Base-by-base conservation (phyloP, 2,888 invertebrate genomes). In the Rhamnusium bicolor region DNA sequence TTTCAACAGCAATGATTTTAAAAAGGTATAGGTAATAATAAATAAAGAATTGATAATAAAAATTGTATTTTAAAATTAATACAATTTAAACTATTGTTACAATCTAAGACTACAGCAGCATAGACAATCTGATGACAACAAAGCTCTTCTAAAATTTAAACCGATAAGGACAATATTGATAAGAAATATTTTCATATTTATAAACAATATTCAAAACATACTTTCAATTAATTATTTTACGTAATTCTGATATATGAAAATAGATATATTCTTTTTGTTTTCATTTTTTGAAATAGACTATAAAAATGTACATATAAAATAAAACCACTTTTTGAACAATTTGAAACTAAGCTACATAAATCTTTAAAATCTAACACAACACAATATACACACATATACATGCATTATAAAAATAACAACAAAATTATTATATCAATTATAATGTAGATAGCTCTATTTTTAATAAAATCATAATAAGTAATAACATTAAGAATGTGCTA, bases 51-150 rank as follows among this genome's bases (percentile, higher is more conserved):
- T 61, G 70, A 81, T 84, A 84, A 79, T 82, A 82, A 84, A 83
- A 80, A 80, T 79, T 82, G 82, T 83, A 82, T 83, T 83, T 80
- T 78, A 73, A 80, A 83, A 81, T 77, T 72, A 81, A 80, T 81
- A 82, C 82, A 82, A 81, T 81, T 79, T 71, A 61, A 74, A 71
- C 69, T 75, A 74, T 76, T 70, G n/a, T 65, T 67, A 67, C 29
- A 56, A 73, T 69, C 80, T 81, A 82, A 75, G 63, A 68, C 79
- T 81, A 82, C 81, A 78, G 72, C 71, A 80, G 79, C 79, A 82
- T 77, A 79, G 77, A 80, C 79, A 78, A 75, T 72, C 78, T 74
- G 73, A 77, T 80, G 78, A 81, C 78, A 76, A 80, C 70, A 74
- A 79, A 74, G 74, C 75, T 75, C 75, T 40, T 73, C 68, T 77